Evolutionary conservation across 2,888 invertebrate species (phyloP).

Genomic region (Dascillus cervinus): DNA sequence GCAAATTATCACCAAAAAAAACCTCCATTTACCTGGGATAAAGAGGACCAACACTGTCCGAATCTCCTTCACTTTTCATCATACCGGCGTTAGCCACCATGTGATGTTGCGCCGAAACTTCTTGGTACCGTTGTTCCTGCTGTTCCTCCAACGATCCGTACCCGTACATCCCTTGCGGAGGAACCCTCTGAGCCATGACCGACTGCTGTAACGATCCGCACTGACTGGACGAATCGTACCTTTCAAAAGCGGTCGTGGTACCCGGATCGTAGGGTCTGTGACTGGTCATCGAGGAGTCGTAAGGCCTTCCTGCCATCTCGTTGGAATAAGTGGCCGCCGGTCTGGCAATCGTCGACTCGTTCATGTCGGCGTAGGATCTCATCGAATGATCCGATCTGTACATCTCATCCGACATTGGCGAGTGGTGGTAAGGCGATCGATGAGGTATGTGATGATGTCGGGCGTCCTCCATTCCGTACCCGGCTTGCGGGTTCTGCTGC

Average conservation of each 20-base stretch:
- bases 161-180: conserved; percentile 53
- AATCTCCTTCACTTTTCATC: conserved; percentile 63
- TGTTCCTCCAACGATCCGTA: conserved; percentile 52
- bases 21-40: conserved; percentile 56
- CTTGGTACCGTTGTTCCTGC: conserved; percentile 54
- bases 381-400: conserved; percentile 38
- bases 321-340: conserved; percentile 53
- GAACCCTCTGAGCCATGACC: conserved; percentile 42
- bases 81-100: conserved; percentile 45
- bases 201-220: conserved; percentile 44
- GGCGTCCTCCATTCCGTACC: conserved; percentile 49
- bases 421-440: conserved; percentile 56
- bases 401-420: conserved; percentile 51
- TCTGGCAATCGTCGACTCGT: conserved; percentile 49
- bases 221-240: conserved; percentile 50
- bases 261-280: conserved; percentile 54
- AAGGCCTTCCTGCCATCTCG: conserved; percentile 43
- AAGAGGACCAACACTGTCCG: conserved; percentile 63
- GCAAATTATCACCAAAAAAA: not conserved
- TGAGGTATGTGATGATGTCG: conserved; percentile 44
- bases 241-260: conserved; percentile 52
- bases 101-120: conserved; percentile 42
- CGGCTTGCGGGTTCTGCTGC: conserved; percentile 46
- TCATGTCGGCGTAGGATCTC: conserved; percentile 55
- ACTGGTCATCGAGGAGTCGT: conserved; percentile 44